Evolutionary conservation across 2,888 invertebrate genomes (phyloP), one percentile per base, ranked within the genome.

Genomic region (Lobophora halterata): DNA sequence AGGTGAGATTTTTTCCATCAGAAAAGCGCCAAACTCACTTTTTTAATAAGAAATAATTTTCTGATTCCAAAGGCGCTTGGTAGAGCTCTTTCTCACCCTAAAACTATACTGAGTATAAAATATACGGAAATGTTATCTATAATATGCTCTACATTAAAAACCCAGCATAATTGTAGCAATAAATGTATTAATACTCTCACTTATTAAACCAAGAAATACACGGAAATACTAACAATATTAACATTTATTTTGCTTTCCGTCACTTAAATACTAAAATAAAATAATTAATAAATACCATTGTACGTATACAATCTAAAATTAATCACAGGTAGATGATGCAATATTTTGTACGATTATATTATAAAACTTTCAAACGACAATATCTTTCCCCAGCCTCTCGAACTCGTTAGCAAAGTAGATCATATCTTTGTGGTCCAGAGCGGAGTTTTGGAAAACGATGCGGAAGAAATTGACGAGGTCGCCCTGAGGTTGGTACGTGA

Each of bases 381-480:
- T 66, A 70, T 95, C 92, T 46, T 88, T 88, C 5, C 97, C 97
- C 46, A 98, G 89, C 53, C 92, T 89, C 65, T 97, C 96, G 59
- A 98, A 94, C 80, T 97, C 96, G 52, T 94, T 90, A 5, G 97
- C 90, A 57, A 98, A 93, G 78, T 95, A 95, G 55, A 93, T 85
- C 91, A 98, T 94, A 79, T 98, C 98, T 9, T 90, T 88, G 54
- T 92, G 90, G 28, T 93, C 93, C 37, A 97, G 88, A 8, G 93
- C 94, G 1, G 97, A 97, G 78, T 95, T 98, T 78, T 97, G 97
- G 64, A 96, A 90, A 29, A 98, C 97, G 54, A 98, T 92, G 42
- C 98, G 90, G 90, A 98, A 98, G 89, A 98, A 98, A 80, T 99
- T 98, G 0, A 97, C 97, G 43, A 93, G 88, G 31, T 92, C 88